Evolutionary conservation across 2,797 vertebrate genomes (phyloP).

Genomic region (Otus scops): DNA sequence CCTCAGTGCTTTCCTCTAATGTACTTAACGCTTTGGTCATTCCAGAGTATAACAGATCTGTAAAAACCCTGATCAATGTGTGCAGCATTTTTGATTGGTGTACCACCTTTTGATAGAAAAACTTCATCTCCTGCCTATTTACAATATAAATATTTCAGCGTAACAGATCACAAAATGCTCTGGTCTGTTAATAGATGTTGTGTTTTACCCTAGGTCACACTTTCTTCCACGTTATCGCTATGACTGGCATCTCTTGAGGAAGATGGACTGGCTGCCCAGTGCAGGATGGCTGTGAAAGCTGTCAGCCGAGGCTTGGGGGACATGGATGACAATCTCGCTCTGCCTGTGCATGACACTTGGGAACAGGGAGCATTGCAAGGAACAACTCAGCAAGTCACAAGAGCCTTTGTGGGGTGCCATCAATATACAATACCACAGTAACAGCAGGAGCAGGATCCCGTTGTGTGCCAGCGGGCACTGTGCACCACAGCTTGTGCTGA

Average conservation of each 20-base stretch:
- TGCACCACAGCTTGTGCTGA: accelerated
- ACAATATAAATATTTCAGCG: background rate
- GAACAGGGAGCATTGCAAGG: background rate
- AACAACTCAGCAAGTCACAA: background rate
- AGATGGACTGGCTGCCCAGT: background rate
- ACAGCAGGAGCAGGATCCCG: background rate
- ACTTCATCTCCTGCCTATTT: background rate
- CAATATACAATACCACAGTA: background rate
- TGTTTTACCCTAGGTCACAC: background rate
- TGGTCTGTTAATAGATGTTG: background rate
- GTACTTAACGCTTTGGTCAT: background rate
- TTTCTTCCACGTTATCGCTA: background rate
- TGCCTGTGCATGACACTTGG: accelerated
- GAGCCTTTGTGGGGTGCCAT: background rate
- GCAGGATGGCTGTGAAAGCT: accelerated
- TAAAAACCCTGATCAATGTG: accelerated
- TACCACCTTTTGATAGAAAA: background rate
- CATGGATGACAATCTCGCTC: background rate
- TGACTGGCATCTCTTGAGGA: background rate
- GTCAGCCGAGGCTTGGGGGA: accelerated
- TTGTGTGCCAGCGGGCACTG: background rate
- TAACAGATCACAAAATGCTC: background rate
- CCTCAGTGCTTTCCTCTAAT: background rate
- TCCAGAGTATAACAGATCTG: background rate
- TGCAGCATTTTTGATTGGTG: background rate